Base-by-base conservation (phyloP, 2,888 invertebrate species). In the Caenorhabditis auriculariae region DNA sequence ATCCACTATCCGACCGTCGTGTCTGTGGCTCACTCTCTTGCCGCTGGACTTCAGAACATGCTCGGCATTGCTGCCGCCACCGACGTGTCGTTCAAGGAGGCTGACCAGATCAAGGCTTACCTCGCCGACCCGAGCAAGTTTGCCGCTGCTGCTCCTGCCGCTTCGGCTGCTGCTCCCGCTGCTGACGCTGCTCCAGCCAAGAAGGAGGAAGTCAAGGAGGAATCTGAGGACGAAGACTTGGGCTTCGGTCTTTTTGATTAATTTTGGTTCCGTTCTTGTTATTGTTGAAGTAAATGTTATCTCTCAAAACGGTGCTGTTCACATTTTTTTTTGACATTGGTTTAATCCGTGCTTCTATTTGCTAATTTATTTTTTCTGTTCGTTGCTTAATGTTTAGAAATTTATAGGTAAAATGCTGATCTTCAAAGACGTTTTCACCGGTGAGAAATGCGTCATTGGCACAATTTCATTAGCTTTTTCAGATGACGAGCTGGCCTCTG, bases 401-500 rank as follows among this genome's bases (percentile, higher is more conserved):
- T n/a, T n/a, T 46, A 57, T 71, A 54, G 60, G n/a, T n/a, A 90
- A 87, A 86, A 94, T 93, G 93, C 91, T 87, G 85, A 91, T 93
- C 86, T 94, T 88, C 87, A 93, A 92, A 86, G 93, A 93, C 87
- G 88, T 90, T 86, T 89, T 93, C 84, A 91, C 91, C 80, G 91
- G 91, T 91, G 86, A 87, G 85, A 86, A n/a, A n/a, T n/a, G n/a
- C n/a, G n/a, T n/a, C n/a, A n/a, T n/a, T n/a, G n/a, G n/a, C n/a
- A n/a, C n/a, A n/a, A n/a, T 86, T 45, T 44, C 26, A 29, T 7
- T 5, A 5, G 5, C 3, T n/a, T 1, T 46, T 86, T 88, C 76
- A 92, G 93, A 91, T 80, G 95, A 96, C 85, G 95, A 96, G 87
- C 91, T 96, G 90, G 93, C 93, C 87, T 91, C 93, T 59, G 95